Evolutionary conservation across 2,888 invertebrate species (phyloP).

Genomic region (Cyaniris semiargus): DNA sequence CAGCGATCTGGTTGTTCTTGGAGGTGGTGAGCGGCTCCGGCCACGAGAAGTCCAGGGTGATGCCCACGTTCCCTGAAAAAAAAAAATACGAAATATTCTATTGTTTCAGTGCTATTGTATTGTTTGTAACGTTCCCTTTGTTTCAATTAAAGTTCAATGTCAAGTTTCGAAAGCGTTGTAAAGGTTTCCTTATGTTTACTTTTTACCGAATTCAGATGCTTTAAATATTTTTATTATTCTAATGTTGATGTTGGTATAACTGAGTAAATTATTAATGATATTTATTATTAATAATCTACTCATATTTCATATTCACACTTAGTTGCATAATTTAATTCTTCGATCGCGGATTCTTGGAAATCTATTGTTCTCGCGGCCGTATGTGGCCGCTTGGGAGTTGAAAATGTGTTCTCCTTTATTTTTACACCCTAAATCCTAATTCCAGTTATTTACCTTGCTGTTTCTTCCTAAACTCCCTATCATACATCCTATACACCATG

Average conservation of each 20-base stretch:
- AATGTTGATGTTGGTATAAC: too few species aligned
- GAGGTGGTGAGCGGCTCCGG: slow-evolving; percentile 66
- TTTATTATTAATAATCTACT: too few species aligned
- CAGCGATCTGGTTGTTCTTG: slow-evolving; percentile 63
- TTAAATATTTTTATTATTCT: too few species aligned
- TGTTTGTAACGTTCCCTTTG: not conserved
- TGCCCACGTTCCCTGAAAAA: slow-evolving; percentile 62
- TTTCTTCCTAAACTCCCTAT: slow-evolving; percentile 58
- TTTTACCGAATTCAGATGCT: too few species aligned
- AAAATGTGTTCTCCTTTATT: too few species aligned
- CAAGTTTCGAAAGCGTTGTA: not conserved
- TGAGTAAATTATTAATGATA: too few species aligned
- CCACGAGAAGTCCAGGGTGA: slow-evolving; percentile 70
- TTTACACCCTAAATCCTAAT: not conserved
- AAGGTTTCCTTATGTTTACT: not conserved
- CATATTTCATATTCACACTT: too few species aligned
- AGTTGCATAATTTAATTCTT: too few species aligned
- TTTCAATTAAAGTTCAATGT: not conserved
- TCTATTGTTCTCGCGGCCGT: too few species aligned
- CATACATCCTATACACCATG: slow-evolving; percentile 80
- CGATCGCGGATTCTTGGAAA: too few species aligned
- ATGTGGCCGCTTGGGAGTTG: too few species aligned
- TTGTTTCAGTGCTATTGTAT: not conserved
- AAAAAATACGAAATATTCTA: slow-evolving; percentile 33
- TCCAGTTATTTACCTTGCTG: slow-evolving; percentile 35